These are phyloP conservation scores for Nothobranchius kuhntae DNA, from an alignment of 2,113 vertebrate genomes.

Conservation along the genomic window DNA sequence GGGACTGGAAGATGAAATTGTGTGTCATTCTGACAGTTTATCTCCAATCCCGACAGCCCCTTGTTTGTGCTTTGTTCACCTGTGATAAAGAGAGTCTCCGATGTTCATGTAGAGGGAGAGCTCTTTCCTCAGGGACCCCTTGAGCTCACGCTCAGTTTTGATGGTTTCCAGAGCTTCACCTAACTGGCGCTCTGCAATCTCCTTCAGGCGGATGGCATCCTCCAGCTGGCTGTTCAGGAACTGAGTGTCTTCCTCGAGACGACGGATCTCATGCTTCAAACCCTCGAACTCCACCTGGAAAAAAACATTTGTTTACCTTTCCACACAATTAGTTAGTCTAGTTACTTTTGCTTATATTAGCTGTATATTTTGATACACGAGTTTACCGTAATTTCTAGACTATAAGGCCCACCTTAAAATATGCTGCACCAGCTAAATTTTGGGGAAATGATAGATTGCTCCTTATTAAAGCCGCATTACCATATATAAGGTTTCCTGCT, in stretches of 20 bases:
- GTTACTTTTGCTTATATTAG: no score
- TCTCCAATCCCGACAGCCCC: background rate
- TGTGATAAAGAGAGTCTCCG: conserved; percentile 84
- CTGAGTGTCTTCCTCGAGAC: conserved; percentile 93
- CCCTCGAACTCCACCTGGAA: conserved; percentile 97
- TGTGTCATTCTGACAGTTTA: background rate
- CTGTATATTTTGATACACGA: no score
- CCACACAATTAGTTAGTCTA: no score
- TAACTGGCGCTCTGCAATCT: conserved; percentile 94
- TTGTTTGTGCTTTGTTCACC: conserved; percentile 34
- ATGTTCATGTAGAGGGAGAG: conserved; percentile 98
- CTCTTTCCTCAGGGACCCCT: conserved; percentile 94
- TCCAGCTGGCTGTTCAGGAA: conserved; percentile 97
- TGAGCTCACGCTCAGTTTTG: conserved; percentile 96
- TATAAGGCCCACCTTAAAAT: no score
- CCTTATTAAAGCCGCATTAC: no score
- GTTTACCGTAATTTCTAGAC: no score
- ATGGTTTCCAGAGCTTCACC: conserved; percentile 94
- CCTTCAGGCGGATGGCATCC: conserved; percentile 94
- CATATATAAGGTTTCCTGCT: no score
- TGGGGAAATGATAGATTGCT: no score
- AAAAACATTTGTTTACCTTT: no score
- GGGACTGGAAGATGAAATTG: conserved; percentile 60
- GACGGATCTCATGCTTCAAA: conserved; percentile 96
- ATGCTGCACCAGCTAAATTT: no score